Conservation (phyloP, 2,888 invertebrate genomes). For the Anthophora plumipes region DNA sequence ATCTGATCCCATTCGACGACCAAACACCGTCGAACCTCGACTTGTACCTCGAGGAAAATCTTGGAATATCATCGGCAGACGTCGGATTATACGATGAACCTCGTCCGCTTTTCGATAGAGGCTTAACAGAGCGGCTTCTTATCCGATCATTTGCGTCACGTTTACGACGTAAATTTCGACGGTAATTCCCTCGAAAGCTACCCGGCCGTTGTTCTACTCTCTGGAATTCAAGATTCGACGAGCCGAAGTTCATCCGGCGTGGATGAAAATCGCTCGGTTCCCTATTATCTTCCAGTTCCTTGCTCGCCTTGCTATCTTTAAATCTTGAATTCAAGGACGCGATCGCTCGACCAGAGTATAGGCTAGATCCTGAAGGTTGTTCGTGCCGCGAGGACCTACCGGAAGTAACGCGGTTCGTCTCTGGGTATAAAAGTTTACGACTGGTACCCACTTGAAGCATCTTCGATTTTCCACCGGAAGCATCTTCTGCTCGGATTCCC, state of each 20-base stretch:
- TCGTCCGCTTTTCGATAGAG: background rate
- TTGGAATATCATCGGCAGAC: background rate
- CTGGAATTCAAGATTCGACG: background rate
- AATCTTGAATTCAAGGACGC: constrained; percentile 11
- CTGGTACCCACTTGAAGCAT: constrained; percentile 15
- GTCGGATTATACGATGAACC: background rate
- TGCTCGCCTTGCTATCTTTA: background rate
- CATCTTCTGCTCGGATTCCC: constrained; percentile 16
- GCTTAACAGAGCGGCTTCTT: background rate
- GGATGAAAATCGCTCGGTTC: background rate
- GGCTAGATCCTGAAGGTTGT: background rate
- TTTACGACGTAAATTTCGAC: constrained; percentile 18
- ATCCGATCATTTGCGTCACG: constrained; percentile 27
- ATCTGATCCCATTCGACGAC: background rate
- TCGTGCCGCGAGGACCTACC: background rate
- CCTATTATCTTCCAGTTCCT: background rate
- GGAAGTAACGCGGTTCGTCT: constrained; percentile 19
- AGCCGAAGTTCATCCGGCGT: background rate
- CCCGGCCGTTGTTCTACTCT: background rate
- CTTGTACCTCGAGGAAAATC: background rate
- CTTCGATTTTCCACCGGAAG: constrained; percentile 21
- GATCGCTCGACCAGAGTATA: background rate
- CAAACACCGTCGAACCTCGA: background rate
- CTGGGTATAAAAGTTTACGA: constrained; percentile 51
- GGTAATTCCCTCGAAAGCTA: background rate